phyloP scores from a whole-genome alignment of 2,888 invertebrate genomes.

The Neuroscelio doddi region DNA sequence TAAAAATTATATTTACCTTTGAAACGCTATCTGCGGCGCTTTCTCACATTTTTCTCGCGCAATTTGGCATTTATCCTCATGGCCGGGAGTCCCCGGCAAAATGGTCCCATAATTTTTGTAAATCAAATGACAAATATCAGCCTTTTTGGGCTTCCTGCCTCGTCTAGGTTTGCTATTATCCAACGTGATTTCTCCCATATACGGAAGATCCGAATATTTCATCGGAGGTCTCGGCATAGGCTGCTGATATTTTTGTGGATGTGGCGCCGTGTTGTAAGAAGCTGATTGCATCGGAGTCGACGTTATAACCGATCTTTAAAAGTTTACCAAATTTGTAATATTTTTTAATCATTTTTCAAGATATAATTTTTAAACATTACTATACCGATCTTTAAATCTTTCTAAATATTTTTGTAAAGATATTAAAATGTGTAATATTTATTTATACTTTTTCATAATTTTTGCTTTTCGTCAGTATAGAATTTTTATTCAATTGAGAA shows the following conservation, averaged over 20 bases:
- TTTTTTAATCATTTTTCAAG: too few relatives aligned
- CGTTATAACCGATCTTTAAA: constrained; percentile 64
- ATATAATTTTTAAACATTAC: too few relatives aligned
- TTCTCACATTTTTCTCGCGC: constrained; percentile 55
- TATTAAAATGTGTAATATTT: too few relatives aligned
- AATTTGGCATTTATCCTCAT: constrained; percentile 66
- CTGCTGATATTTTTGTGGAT: constrained; percentile 28
- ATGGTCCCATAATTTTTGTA: constrained; percentile 94
- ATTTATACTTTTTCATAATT: too few relatives aligned
- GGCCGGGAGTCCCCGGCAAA: constrained; percentile 82
- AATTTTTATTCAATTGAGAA: too few relatives aligned
- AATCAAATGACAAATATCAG: constrained; percentile 92
- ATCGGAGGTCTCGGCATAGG: constrained; percentile 70
- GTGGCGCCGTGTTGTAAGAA: constrained; percentile 20
- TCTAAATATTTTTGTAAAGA: too few relatives aligned
- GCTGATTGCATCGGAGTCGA: constrained; percentile 56
- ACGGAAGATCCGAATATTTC: constrained; percentile 88
- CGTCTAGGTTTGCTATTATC: constrained; percentile 90
- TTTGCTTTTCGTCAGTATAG: too few relatives aligned
- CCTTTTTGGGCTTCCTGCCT: constrained; percentile 92
- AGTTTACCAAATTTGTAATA: neutral
- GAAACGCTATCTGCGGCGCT: constrained; percentile 61
- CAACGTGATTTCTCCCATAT: constrained; percentile 93
- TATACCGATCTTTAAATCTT: too few relatives aligned
- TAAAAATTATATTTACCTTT: constrained; percentile 65